Base-by-base conservation (phyloP, 2,113 vertebrate genomes). In the Callionymus lyra region DNA sequence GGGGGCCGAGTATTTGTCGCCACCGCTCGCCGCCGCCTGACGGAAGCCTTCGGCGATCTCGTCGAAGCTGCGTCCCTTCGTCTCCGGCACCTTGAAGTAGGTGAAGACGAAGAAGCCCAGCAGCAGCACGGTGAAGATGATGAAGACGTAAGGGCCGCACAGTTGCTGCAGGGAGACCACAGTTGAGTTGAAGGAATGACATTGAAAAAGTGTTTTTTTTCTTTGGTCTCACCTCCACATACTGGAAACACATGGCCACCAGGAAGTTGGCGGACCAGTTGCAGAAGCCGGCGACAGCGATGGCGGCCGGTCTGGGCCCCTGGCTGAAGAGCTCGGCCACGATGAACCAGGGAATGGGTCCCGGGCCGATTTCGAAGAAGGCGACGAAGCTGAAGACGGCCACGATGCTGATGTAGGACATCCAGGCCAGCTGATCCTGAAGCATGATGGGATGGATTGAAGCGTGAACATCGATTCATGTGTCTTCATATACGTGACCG, bases 261-360 rank as follows among this genome's bases (percentile, higher is more conserved):
- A 93, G 76, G 80, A 97, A 97, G 77, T 97, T 97, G 2, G 92
- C 88, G 1, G 92, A 89, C 93, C 93, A 97, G 59, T 97, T 97
- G 50, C 82, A 93, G 49, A 91, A 87, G 16, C 93, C 93, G 0
- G 92, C 88, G 0, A 97, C 88, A 0, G 92, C 91, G 0, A 93
- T 73, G 46, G 92, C 93, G 1, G 92, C 82, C 0, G 92, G 92
- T 6, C 93, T 86, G 6, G 93, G 91, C 1, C 92, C 93, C 69
- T 96, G 92, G 70, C 91, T 93, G 80, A 96, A 96, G 47, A 96
- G 85, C 49, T 96, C 93, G 0, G 92, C 91, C 37, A 92, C 89
- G 0, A 96, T 94, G 53, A 96, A 96, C 93, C 93, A 95, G 0
- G 93, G 93, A 44, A 96, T 96, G 44, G 92, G 92, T 12, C 92